phyloP scores from a whole-genome alignment of 92 coral and sea anemone genomes.

The Plumapathes pennacea region DNA sequence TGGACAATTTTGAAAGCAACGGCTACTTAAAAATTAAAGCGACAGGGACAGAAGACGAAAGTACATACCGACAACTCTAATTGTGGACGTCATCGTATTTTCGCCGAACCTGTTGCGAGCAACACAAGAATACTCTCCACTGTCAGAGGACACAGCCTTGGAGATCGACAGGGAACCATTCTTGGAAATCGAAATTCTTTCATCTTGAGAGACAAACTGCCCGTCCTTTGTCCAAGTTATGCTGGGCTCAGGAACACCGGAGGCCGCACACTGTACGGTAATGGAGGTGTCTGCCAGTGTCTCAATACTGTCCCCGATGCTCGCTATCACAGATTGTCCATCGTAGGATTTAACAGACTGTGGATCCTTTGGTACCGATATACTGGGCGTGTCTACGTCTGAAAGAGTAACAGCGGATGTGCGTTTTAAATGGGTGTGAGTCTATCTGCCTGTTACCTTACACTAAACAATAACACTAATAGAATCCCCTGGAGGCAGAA shows the following conservation, averaged over 20 bases:
- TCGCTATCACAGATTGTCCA: constrained; percentile 42
- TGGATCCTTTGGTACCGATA: too few relatives aligned
- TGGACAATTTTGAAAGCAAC: too few relatives aligned
- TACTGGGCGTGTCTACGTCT: too few relatives aligned
- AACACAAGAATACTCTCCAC: constrained; percentile 48
- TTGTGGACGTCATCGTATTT: constrained; percentile 34
- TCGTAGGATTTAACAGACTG: too few relatives aligned
- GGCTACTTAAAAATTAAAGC: too few relatives aligned
- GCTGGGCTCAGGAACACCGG: constrained; percentile 46
- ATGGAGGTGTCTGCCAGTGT: constrained; percentile 43
- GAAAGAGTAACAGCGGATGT: too few relatives aligned
- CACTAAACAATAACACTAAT: too few relatives aligned
- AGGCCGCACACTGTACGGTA: constrained; percentile 51
- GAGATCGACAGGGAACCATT: constrained; percentile 31
- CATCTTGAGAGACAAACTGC: not conserved
- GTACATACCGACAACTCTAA: constrained; percentile 35
- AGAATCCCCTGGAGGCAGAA: too few relatives aligned
- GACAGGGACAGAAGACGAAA: too few relatives aligned
- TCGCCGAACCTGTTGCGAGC: constrained; percentile 34
- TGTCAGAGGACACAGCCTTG: constrained; percentile 19
- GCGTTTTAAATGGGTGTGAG: too few relatives aligned
- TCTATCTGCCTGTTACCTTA: too few relatives aligned
- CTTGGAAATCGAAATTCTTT: not conserved
- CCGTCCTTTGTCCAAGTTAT: constrained; percentile 56
- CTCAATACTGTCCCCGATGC: constrained; percentile 55